A percentile compares a stretch with the other conserved stretches of the same genome.
Evolutionary conservation across 2,113 vertebrate species (phyloP).

Genomic region (Saccopteryx bilineata): DNA sequence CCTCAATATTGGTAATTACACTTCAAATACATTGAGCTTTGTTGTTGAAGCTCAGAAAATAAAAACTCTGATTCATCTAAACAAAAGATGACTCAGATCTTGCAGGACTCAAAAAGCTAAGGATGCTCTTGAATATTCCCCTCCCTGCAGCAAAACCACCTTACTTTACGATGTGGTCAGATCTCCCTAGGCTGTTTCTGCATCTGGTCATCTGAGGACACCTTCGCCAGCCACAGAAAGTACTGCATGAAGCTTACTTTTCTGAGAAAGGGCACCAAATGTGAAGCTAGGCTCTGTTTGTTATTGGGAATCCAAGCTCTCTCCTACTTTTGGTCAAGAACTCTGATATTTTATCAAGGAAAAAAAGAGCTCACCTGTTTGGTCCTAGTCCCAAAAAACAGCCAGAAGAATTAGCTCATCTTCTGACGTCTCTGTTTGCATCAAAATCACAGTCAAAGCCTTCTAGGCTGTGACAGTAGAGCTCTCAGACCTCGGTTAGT

Average conservation of each 20-base stretch:
- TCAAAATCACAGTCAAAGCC: neutral
- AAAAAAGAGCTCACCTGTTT: neutral
- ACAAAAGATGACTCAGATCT: conserved; percentile 70
- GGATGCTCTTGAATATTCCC: neutral
- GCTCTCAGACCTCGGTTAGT: neutral
- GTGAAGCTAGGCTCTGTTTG: neutral
- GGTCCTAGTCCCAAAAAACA: neutral
- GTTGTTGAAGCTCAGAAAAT: conserved; percentile 57
- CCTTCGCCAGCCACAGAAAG: neutral
- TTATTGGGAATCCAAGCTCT: neutral
- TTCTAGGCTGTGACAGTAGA: neutral
- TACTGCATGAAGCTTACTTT: neutral
- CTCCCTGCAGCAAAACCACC: conserved; percentile 47
- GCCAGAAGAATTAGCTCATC: neutral
- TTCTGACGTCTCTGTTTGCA: neutral
- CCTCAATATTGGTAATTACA: conserved; percentile 75
- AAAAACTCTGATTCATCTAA: conserved; percentile 65
- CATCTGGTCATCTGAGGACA: conserved; percentile 33
- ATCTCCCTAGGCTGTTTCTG: neutral
- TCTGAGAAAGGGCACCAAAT: neutral
- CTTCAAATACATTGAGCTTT: conserved; percentile 74
- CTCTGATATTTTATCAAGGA: neutral
- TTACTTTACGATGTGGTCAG: conserved; percentile 45
- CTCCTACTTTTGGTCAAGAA: neutral
- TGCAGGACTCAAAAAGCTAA: conserved; percentile 21